Base-by-base conservation (phyloP, 1,140 invertebrate species). In the Geopemphigus sp. region DNA sequence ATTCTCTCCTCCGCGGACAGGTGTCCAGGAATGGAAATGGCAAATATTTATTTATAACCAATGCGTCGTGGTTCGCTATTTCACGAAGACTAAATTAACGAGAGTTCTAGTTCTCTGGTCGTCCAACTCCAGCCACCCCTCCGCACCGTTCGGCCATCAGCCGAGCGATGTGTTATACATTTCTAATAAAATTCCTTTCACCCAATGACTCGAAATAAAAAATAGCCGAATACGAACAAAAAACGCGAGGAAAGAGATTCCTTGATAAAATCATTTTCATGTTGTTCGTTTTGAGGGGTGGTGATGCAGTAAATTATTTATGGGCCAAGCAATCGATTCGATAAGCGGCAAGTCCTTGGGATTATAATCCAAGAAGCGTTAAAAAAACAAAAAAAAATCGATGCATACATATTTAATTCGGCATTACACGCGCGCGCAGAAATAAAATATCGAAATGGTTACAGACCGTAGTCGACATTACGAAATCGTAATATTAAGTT, bases 401-500 rank as follows among this genome's bases (percentile, higher is more conserved):
- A 61, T 78, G 39, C 8, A 59, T 78, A 63, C 17, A 50, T 24
- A 29, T 54, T 45, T 47, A 63, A 39, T 47, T 61, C 19, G 39
- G 29, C 32, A 22, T 78, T 61, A 45, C n/a, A 61, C 57, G 17
- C 15, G 8, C 19, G 29, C 14, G 19, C 22, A 63, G 70, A 63
- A 63, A 59, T 24, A 63, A 63, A 32, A 78, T 78, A 78, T 63
- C 39, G 73, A 45, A 76, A 76, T 61, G n/a, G 73, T 59, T 45
- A n/a, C n/a, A 59, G 14, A 39, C 19, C 11, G 14, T 26, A 68
- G 39, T 12, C 14, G 14, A 17, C 17, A 53, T 78, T 63, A 63
- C 56, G 74, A 78, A 78, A 78, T 78, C n/a, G 56, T 78, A 59
- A 78, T 78, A 78, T 78, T 78, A 78, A 78, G 74, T 78, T 78